phyloP scores from a whole-genome alignment of 2,888 invertebrate genomes.

The Harmothoe impar region DNA sequence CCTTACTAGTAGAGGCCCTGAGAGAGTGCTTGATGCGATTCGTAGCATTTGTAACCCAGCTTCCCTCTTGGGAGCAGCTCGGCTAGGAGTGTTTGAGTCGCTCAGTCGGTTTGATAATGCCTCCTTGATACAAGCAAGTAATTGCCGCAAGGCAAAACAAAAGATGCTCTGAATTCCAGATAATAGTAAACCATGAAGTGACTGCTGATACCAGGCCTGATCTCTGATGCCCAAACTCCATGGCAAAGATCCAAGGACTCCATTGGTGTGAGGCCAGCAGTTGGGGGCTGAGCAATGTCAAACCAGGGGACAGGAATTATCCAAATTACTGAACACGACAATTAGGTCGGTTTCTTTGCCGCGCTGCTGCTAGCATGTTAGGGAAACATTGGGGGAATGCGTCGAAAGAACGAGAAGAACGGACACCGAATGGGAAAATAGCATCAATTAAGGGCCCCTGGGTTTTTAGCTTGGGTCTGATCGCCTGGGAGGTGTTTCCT shows the following conservation, averaged over 20 bases:
- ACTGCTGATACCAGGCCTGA: not conserved
- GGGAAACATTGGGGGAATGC: conserved; percentile 48
- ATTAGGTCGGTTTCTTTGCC: not conserved
- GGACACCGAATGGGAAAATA: conserved; percentile 54
- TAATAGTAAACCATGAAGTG: not conserved
- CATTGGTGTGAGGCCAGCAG: not conserved
- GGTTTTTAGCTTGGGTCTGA: conserved; percentile 35
- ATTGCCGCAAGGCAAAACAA: conserved; percentile 4
- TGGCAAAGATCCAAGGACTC: not conserved
- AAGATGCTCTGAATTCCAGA: not conserved
- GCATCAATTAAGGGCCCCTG: conserved; percentile 53
- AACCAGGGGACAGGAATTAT: conserved; percentile 12
- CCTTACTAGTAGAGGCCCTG: not conserved
- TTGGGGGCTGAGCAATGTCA: no score
- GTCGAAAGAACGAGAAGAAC: conserved; percentile 12
- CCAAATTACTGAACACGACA: conserved; percentile 48
- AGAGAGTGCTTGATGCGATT: not conserved
- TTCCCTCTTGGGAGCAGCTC: not conserved
- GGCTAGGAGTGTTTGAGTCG: not conserved
- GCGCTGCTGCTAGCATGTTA: conserved; percentile 31
- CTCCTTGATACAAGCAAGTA: not conserved
- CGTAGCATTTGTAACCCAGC: not conserved
- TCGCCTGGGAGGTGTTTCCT: conserved; percentile 4
- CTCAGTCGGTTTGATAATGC: not conserved
- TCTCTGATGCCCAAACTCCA: not conserved